Evolutionary conservation across 1,140 invertebrate species (phyloP).

Genomic region (Heliothis virescens): DNA sequence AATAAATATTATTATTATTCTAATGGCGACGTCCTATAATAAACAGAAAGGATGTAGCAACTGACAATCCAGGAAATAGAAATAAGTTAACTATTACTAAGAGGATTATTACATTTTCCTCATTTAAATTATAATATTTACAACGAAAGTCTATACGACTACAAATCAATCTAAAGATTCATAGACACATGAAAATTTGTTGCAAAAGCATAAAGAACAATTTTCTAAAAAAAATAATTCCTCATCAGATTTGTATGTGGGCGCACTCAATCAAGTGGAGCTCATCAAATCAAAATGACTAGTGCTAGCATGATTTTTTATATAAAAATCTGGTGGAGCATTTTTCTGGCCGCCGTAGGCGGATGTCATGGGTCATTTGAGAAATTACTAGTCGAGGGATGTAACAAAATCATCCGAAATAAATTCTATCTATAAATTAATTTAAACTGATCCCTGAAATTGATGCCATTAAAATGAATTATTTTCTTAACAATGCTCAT

Average conservation of each 20-base stretch:
- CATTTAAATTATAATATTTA: background rate
- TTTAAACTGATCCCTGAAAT: too few relatives aligned
- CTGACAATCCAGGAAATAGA: background rate
- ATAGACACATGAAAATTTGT: slow-evolving; percentile 12
- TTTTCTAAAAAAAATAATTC: slow-evolving; percentile 25
- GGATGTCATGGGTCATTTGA: slow-evolving; percentile 17
- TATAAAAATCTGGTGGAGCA: background rate
- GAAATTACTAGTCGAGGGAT: background rate
- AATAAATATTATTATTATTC: slow-evolving; percentile 1
- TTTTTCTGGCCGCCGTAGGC: background rate
- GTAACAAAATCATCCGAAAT: too few relatives aligned
- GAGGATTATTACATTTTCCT: background rate
- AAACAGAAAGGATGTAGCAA: background rate
- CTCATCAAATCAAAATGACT: slow-evolving; percentile 63
- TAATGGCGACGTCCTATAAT: background rate
- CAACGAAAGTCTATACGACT: background rate
- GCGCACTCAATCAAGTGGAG: slow-evolving; percentile 31
- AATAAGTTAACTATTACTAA: background rate
- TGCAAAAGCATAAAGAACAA: background rate
- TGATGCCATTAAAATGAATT: too few relatives aligned
- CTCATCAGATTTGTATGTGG: slow-evolving; percentile 23
- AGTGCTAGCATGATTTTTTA: slow-evolving; percentile 43
- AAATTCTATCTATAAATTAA: too few relatives aligned
- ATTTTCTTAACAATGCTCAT: too few relatives aligned
- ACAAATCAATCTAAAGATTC: background rate